These are phyloP conservation scores for Hypomesus transpacificus DNA, from an alignment of 2,113 vertebrate species.

Conservation along the genomic window DNA sequence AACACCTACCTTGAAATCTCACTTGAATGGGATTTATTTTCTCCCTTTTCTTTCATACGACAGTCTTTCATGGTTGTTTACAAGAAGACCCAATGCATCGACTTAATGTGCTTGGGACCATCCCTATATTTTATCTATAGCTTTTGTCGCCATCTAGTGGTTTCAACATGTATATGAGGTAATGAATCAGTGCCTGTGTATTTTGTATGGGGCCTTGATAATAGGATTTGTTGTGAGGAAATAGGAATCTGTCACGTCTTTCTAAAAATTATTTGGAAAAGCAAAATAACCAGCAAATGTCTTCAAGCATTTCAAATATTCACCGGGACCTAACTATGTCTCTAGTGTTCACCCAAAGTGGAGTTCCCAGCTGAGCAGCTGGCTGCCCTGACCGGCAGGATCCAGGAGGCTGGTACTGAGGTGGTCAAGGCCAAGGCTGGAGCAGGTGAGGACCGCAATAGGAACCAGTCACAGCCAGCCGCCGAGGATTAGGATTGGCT, in stretches of 20 bases:
- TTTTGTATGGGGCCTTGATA: background rate
- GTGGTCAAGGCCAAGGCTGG: slow-evolving; percentile 98
- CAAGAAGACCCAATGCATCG: background rate
- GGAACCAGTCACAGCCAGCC: too few relatives aligned
- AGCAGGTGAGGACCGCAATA: slow-evolving; percentile 69
- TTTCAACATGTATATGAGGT: background rate
- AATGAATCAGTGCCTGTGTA: background rate
- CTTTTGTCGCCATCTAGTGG: background rate
- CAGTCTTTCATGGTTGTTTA: too few relatives aligned
- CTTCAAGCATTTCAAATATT: too few relatives aligned
- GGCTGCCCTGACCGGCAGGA: slow-evolving; percentile 77
- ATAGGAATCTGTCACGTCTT: background rate
- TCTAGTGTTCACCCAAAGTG: slow-evolving; percentile 89
- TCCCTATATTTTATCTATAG: too few relatives aligned
- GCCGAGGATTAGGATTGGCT: too few relatives aligned
- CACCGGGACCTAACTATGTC: background rate
- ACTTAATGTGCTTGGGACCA: background rate
- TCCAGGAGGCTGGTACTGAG: slow-evolving; percentile 97
- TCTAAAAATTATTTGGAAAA: background rate
- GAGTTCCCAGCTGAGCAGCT: slow-evolving; percentile 90
- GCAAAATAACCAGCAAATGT: background rate
- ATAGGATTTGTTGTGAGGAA: background rate
- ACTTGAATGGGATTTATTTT: too few relatives aligned
- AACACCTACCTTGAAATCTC: background rate
- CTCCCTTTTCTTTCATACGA: too few relatives aligned